A percentile compares a stretch with the other conserved stretches of the same genome.
These are phyloP conservation scores for Tetragonisca angustula DNA, from an alignment of 2,888 invertebrate species.

Conservation along the genomic window DNA sequence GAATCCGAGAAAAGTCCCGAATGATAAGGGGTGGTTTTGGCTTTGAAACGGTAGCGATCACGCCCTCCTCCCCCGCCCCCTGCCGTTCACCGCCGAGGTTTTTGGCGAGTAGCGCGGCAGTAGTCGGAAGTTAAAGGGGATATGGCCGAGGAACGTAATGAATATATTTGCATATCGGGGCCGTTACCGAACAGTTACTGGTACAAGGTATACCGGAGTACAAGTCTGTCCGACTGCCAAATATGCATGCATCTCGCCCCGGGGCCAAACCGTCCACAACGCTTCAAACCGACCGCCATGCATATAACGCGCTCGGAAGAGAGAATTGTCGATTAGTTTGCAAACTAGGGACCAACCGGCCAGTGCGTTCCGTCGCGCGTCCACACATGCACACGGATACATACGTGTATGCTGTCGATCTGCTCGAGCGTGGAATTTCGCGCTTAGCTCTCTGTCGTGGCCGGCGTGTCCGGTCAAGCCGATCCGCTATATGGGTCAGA, in stretches of 20 bases:
- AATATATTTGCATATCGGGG: constrained; percentile 84
- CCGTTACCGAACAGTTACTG: constrained; percentile 81
- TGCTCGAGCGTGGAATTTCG: constrained; percentile 68
- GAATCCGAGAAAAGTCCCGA: constrained; percentile 23
- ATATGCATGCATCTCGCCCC: constrained; percentile 82
- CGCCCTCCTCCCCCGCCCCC: neutral
- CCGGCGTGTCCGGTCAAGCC: neutral
- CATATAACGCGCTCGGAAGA: constrained; percentile 78
- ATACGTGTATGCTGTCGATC: constrained; percentile 56
- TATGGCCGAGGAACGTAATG: constrained; percentile 80
- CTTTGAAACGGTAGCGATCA: constrained; percentile 50
- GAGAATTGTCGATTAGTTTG: constrained; percentile 82
- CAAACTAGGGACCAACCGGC: constrained; percentile 70
- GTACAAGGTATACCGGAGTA: constrained; percentile 78
- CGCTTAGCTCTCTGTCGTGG: constrained; percentile 59
- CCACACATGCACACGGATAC: neutral
- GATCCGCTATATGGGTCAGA: constrained; percentile 23
- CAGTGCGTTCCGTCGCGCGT: constrained; percentile 67
- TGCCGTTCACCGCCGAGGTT: constrained; percentile 55
- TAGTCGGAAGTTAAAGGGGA: constrained; percentile 70
- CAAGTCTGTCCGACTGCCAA: constrained; percentile 80
- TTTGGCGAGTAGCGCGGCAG: constrained; percentile 58
- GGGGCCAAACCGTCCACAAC: constrained; percentile 74
- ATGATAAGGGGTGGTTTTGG: constrained; percentile 32
- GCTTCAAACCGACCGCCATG: constrained; percentile 75